Evolutionary conservation across 2,888 invertebrate genomes (phyloP).

Genomic region (Cremastobaeus sp.): DNA sequence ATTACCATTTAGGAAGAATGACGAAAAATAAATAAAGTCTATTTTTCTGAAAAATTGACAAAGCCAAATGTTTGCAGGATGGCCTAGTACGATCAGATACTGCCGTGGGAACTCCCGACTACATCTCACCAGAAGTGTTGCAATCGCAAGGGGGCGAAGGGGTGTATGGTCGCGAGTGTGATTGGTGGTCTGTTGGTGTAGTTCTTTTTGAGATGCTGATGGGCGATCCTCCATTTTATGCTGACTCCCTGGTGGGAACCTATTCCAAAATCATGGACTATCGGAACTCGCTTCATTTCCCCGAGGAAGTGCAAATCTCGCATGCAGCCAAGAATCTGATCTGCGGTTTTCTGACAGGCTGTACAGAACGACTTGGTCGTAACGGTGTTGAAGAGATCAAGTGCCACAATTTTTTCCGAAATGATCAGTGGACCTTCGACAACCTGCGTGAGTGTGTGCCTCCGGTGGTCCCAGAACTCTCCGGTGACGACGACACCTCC

Average conservation of each 20-base stretch:
- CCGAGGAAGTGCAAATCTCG: slow-evolving; percentile 95
- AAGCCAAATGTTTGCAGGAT: slow-evolving; percentile 85
- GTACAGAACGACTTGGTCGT: slow-evolving; percentile 91
- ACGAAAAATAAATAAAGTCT: too few species aligned
- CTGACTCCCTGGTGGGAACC: slow-evolving; percentile 98
- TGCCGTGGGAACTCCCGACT: slow-evolving; percentile 99
- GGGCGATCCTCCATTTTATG: slow-evolving; percentile 99
- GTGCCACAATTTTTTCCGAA: slow-evolving; percentile 94
- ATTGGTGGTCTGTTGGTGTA: slow-evolving; percentile 99
- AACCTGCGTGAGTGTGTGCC: slow-evolving; percentile 96
- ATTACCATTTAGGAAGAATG: too few species aligned
- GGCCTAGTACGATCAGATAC: slow-evolving; percentile 97
- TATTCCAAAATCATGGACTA: slow-evolving; percentile 99
- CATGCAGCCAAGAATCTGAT: slow-evolving; percentile 92
- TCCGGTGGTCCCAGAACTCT: slow-evolving; percentile 97
- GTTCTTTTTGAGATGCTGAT: slow-evolving; percentile 99
- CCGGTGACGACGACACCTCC: slow-evolving; percentile 97
- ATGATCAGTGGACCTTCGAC: slow-evolving; percentile 98
- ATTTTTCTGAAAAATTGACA: too few species aligned
- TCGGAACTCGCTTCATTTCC: slow-evolving; percentile 95
- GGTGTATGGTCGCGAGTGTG: slow-evolving; percentile 97
- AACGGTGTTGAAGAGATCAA: slow-evolving; percentile 97
- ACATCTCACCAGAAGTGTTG: slow-evolving; percentile 98
- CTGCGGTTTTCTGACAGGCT: slow-evolving; percentile 95
- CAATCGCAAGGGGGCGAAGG: slow-evolving; percentile 97